Conservation (phyloP, 2,797 vertebrate species). For the Perodicticus potto region DNA sequence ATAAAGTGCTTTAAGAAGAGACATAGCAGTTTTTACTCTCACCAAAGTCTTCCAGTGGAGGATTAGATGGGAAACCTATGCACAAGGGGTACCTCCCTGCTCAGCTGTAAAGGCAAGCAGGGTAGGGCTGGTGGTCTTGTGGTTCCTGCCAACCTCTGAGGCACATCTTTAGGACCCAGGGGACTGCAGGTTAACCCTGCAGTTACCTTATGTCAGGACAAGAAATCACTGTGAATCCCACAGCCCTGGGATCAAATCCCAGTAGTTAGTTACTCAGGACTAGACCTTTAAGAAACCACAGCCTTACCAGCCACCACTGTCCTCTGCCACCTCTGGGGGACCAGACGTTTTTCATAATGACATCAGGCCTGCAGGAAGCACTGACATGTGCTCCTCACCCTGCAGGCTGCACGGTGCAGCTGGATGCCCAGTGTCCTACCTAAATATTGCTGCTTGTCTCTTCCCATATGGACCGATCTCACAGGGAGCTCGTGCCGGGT, state of each 20-base stretch:
- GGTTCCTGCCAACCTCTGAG: not conserved
- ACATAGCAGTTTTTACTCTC: not conserved
- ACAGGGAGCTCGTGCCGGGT: conserved; percentile 92
- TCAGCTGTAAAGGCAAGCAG: not conserved
- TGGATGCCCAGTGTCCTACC: conserved; percentile 70
- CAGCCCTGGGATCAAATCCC: not conserved
- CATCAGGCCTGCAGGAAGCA: not conserved
- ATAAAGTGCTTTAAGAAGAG: not conserved
- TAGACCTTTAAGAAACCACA: not conserved
- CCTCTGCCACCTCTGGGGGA: not conserved
- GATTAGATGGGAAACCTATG: not conserved
- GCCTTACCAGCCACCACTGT: accelerated
- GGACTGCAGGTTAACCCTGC: accelerated
- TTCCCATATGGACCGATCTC: conserved; percentile 90
- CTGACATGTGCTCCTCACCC: accelerated
- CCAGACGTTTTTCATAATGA: not conserved
- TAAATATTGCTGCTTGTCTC: conserved; percentile 88
- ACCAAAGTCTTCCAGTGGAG: not conserved
- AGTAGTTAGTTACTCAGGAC: not conserved
- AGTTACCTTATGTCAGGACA: not conserved
- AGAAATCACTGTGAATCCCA: not conserved
- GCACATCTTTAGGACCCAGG: not conserved
- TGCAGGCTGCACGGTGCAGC: accelerated
- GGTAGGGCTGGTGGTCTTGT: not conserved
- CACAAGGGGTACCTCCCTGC: not conserved